A percentile compares a stretch with the other conserved stretches of the same genome.
phyloP scores from a whole-genome alignment of 2,888 invertebrate genomes.

The Hypomecis atomaria region DNA sequence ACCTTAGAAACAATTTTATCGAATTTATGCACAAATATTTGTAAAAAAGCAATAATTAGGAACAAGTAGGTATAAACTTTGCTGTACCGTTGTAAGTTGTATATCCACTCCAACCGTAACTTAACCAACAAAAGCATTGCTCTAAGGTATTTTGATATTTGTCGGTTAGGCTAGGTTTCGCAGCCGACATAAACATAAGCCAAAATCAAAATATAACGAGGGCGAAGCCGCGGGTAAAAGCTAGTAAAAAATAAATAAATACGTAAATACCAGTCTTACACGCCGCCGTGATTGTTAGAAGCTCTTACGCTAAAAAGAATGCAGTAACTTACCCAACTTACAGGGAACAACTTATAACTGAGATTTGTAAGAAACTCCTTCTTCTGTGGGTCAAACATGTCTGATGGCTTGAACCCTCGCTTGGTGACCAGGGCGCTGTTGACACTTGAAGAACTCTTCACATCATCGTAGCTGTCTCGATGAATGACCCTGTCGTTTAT shows the following conservation, averaged over 20 bases:
- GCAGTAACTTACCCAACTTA: conserved; percentile 89
- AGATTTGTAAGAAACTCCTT: conserved; percentile 91
- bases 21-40: no score
- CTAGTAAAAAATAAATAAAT: conserved; percentile 33
- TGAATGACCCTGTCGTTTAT: conserved; percentile 79
- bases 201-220: no score
- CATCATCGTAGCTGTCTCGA: conserved; percentile 77
- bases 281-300: conserved; percentile 64
- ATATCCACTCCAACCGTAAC: no score
- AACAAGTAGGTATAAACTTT: no score
- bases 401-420: conserved; percentile 94
- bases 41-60: no score
- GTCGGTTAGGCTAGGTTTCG: no score
- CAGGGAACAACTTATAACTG: conserved; percentile 92
- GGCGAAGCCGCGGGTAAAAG: no score
- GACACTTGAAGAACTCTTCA: conserved; percentile 77
- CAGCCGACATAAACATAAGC: no score
- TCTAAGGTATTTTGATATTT: no score
- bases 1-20: no score
- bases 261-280: conserved; percentile 55
- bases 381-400: conserved; percentile 92
- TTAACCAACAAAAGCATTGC: no score
- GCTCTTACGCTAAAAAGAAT: conserved; percentile 55
- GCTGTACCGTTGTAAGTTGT: no score
- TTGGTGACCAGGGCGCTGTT: conserved; percentile 87